Evolutionary conservation across 2,113 vertebrate species (phyloP).

Genomic region (Ranitomeya variabilis): DNA sequence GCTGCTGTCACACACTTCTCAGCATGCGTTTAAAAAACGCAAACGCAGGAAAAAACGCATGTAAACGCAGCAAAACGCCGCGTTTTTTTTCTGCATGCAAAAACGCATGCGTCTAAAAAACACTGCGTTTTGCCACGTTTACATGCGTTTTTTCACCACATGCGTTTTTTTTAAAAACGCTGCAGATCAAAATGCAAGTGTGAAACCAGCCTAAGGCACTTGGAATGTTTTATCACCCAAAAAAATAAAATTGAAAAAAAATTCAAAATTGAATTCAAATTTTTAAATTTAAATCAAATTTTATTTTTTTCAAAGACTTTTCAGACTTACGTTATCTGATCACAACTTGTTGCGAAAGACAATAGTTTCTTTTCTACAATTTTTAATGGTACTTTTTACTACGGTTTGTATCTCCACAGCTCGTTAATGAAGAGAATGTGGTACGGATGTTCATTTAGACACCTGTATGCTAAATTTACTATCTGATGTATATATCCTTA

Average conservation of each 20-base stretch:
- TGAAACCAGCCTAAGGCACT: no score
- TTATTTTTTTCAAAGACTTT: neutral
- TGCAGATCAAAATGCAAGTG: no score
- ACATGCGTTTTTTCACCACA: no score
- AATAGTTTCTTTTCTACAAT: conserved; percentile 15
- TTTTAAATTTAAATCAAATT: neutral
- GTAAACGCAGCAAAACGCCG: no score
- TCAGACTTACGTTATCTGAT: neutral
- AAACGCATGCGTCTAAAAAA: no score
- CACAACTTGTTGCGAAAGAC: neutral
- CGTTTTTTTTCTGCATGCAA: no score
- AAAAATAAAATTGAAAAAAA: no score
- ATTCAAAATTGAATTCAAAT: neutral
- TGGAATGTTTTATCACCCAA: neutral
- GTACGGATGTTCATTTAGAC: neutral
- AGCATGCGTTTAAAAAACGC: no score
- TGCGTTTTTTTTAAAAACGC: no score
- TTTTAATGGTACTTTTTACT: conserved; percentile 22
- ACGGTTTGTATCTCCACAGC: neutral
- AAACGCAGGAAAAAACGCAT: no score
- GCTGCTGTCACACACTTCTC: no score
- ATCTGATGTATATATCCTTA: neutral
- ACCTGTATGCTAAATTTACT: neutral
- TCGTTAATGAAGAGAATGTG: neutral
- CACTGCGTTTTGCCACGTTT: no score